Evolutionary conservation across 2,797 vertebrate genomes (phyloP).

Genomic region (Crax fasciolata): DNA sequence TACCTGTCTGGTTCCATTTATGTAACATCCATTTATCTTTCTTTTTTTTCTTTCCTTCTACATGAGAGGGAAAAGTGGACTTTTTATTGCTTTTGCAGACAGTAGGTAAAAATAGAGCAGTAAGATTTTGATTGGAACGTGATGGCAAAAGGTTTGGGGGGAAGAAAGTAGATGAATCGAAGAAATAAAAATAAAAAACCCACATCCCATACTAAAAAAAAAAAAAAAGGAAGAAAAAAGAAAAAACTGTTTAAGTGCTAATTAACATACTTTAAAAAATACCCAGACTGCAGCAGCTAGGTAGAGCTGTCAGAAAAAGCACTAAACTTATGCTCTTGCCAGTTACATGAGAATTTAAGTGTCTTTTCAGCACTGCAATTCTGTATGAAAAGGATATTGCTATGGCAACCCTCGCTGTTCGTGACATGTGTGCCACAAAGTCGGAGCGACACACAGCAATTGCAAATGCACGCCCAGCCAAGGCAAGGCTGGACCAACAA

Average conservation of each 20-base stretch:
- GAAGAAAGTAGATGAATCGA: conserved; percentile 64
- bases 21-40: conserved; percentile 47
- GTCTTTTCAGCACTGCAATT: conserved; percentile 56
- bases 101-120: conserved; percentile 68
- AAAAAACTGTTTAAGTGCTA: conserved; percentile 54
- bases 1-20: conserved; percentile 49
- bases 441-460: conserved; percentile 4
- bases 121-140: conserved; percentile 65
- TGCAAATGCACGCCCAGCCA: background rate
- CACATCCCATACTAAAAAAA: conserved; percentile 19
- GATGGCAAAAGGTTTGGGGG: conserved; percentile 49
- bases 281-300: conserved; percentile 66
- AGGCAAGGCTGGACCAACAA: background rate
- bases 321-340: conserved; percentile 70
- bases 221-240: background rate
- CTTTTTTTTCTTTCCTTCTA: background rate
- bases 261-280: conserved; percentile 75
- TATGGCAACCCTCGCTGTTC: conserved; percentile 70
- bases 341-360: conserved; percentile 67
- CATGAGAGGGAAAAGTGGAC: background rate
- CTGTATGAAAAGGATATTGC: conserved; percentile 21
- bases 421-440: conserved; percentile 61
- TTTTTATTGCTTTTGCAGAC: conserved; percentile 66
- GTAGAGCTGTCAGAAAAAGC: conserved; percentile 75
- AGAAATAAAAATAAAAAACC: conserved; percentile 58